Base-by-base conservation (phyloP, 2,888 invertebrate genomes). In the Agonum fuliginosum region DNA sequence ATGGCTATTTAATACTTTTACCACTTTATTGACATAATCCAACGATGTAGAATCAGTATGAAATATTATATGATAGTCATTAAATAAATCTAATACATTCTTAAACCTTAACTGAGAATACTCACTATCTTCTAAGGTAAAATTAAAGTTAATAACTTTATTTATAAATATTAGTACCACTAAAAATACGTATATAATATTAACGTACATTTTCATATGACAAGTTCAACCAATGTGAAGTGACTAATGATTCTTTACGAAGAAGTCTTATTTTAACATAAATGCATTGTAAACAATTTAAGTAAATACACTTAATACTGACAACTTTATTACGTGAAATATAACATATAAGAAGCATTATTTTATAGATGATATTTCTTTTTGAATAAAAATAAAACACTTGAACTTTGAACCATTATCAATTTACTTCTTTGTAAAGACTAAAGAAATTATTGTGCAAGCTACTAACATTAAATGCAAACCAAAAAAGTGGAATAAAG, bases 11-110 rank as follows among this genome's bases (percentile, higher is more conserved):
- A 77, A 4, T 12, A 19, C 4, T 48, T 54, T 17, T 6, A 77
- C 5, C n/a, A 69, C 19, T 20, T 20, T 22, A 43, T 77, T 58
- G 6, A 54, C 43, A 12, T 51, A 70, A 17, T 43, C 6, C 3
- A 43, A 14, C n/a, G 37, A 67, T 14, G 5, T 14, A 12, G 12
- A 70, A 77, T 77, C 58, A 12, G 70, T 19, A 14, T 77, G 54
- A 70, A 77, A 77, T 12, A 70, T 19, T 17, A 77, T 43, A 5
- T 77, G 24, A 43, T 34, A 70, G 54, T 77, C 30, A 22, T 22
- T 14, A 30, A 62, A 62, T 17, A 14, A 14, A 6, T 30, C 20
- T 17, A 62, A 30, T 14, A 62, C 6, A 30, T 14, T 14, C 30
- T 1, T 30, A 1, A 62, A 30, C 10, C 8, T 27, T 30, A 54